phyloP scores from a whole-genome alignment of 2,888 invertebrate species.

The Cephus pulcher region DNA sequence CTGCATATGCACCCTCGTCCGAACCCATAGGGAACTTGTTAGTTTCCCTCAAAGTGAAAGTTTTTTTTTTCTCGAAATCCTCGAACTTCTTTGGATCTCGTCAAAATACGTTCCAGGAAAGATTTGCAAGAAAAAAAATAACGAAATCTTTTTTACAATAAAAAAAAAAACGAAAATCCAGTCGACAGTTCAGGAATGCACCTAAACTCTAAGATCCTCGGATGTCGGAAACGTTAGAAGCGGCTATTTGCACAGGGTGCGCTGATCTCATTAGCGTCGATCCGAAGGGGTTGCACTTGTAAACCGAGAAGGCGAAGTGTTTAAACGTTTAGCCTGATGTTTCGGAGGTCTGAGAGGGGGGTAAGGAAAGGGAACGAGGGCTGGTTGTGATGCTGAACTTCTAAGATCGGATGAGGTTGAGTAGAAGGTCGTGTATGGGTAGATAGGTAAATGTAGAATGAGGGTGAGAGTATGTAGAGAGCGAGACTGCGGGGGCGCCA shows the following conservation, averaged over 20 bases:
- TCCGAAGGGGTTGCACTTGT: conserved; percentile 25
- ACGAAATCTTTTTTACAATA: neutral
- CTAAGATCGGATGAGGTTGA: conserved; percentile 27
- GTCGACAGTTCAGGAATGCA: neutral
- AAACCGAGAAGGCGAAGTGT: conserved; percentile 16
- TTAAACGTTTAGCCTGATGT: conserved; percentile 17
- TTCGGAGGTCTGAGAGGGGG: conserved; percentile 9
- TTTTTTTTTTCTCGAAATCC: neutral
- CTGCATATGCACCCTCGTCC: neutral
- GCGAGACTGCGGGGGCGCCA: conserved; percentile 23
- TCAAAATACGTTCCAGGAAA: neutral
- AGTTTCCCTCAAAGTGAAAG: neutral
- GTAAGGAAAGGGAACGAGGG: conserved; percentile 1
- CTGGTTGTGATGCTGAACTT: conserved; percentile 29
- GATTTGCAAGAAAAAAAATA: neutral
- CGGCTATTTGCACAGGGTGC: conserved; percentile 15
- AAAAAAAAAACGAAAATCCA: neutral
- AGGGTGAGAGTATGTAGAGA: neutral
- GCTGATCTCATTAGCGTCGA: conserved; percentile 43
- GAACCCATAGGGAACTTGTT: neutral
- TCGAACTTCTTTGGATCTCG: neutral
- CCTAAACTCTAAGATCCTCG: neutral
- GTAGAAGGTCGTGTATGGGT: neutral
- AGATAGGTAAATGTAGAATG: neutral
- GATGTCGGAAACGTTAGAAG: conserved; percentile 16